Percentiles rank a stretch among this genome's conserved stretches.
Conservation (phyloP, 30 jellyfish, hydroid and myxozoan species). For the Sanderia malayensis region DNA sequence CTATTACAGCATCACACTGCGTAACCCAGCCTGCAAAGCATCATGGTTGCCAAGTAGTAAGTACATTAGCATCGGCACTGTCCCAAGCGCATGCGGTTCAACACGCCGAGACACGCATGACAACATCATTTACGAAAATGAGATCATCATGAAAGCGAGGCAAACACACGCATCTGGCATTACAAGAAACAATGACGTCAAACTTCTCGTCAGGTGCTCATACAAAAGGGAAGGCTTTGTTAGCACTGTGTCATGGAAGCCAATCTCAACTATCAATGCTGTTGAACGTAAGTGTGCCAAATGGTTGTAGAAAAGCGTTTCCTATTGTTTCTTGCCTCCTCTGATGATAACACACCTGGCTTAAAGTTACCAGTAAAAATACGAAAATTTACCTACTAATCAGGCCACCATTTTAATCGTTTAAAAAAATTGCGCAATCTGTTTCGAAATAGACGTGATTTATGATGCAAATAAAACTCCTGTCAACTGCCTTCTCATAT, state of each 20-base stretch:
- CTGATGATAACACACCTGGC: too few species aligned
- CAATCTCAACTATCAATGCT: background rate
- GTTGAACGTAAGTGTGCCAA: background rate
- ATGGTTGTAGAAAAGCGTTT: too few species aligned
- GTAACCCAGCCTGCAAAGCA: constrained; percentile 34
- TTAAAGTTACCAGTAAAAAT: too few species aligned
- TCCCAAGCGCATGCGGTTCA: constrained; percentile 39
- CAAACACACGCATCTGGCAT: background rate
- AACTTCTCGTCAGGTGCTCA: background rate
- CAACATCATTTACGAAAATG: constrained; percentile 30
- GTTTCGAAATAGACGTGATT: too few species aligned
- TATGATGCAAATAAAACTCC: too few species aligned
- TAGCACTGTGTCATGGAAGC: constrained; percentile 5
- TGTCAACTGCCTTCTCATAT: too few species aligned
- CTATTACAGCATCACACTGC: constrained; percentile 27
- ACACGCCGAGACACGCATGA: constrained; percentile 9
- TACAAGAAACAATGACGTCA: background rate
- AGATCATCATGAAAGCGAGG: constrained; percentile 19
- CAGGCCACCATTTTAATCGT: too few species aligned
- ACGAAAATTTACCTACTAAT: too few species aligned
- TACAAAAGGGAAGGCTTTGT: constrained; percentile 6
- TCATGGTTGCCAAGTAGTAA: background rate
- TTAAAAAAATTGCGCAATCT: too few species aligned
- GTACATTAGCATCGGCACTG: constrained; percentile 23
- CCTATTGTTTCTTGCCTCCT: too few species aligned